Evolutionary conservation across 2,797 vertebrate species (phyloP).

Genomic region (Pipistrellus nathusii): DNA sequence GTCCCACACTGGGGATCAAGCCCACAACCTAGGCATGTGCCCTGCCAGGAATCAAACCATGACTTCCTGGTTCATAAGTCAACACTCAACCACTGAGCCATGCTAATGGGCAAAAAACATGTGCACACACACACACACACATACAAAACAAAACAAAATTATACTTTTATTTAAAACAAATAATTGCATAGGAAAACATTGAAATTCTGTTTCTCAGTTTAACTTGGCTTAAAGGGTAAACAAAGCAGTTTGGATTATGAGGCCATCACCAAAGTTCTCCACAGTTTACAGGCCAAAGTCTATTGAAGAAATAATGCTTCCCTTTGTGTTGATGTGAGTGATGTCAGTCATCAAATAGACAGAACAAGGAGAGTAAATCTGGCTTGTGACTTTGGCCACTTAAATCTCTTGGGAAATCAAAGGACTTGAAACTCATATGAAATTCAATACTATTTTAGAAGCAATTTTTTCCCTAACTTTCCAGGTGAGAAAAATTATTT

Average conservation of each 20-base stretch:
- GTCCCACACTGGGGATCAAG: too few relatives aligned
- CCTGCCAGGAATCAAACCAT: too few relatives aligned
- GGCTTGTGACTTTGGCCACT: slow-evolving; percentile 19
- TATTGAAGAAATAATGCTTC: slow-evolving; percentile 36
- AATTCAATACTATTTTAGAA: slow-evolving; percentile 63
- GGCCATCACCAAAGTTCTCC: neutral
- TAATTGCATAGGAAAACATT: neutral
- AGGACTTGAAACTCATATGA: slow-evolving; percentile 63
- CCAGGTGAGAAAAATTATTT: slow-evolving; percentile 67
- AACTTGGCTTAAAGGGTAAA: neutral
- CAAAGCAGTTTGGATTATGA: neutral
- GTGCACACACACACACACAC: too few relatives aligned
- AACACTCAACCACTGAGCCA: too few relatives aligned
- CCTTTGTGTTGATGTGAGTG: neutral
- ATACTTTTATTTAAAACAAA: neutral
- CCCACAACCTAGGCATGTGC: too few relatives aligned
- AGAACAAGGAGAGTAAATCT: slow-evolving; percentile 36
- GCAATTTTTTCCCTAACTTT: slow-evolving; percentile 35
- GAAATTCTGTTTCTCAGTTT: neutral
- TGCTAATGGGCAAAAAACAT: too few relatives aligned
- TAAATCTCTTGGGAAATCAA: slow-evolving; percentile 63
- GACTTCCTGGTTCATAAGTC: too few relatives aligned
- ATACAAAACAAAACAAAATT: too few relatives aligned
- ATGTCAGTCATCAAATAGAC: slow-evolving; percentile 42
- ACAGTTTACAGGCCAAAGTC: neutral